Evolutionary conservation across 2,797 vertebrate genomes (phyloP).

Genomic region (Cossypha polioptera): DNA sequence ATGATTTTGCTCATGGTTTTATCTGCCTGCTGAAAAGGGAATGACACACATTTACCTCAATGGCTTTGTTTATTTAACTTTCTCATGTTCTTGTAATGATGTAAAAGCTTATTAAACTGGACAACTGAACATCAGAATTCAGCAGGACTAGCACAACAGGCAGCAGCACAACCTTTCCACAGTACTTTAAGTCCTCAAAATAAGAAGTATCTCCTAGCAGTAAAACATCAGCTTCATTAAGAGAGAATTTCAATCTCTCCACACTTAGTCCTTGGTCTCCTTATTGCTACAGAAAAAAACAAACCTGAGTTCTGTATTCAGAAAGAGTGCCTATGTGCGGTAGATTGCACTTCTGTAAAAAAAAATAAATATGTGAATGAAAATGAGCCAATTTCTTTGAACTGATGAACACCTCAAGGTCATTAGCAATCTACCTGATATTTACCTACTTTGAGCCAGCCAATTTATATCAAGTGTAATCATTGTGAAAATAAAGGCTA

Average conservation of each 20-base stretch:
- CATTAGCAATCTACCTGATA: not conserved
- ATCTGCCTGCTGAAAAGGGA: not conserved
- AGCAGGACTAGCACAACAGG: not conserved
- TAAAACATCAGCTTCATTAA: not conserved
- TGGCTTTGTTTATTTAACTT: not conserved
- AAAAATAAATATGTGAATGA: slow-evolving; percentile 35
- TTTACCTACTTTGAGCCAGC: not conserved
- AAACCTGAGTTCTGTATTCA: not conserved
- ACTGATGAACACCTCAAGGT: not conserved
- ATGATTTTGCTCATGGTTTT: not conserved
- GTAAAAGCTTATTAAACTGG: not conserved
- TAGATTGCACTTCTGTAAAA: not conserved
- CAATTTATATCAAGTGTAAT: not conserved
- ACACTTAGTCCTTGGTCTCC: not conserved
- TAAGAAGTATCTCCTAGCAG: not conserved
- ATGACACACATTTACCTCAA: not conserved
- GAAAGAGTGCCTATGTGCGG: not conserved
- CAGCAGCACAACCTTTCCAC: not conserved
- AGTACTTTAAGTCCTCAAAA: not conserved
- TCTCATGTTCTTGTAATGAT: not conserved
- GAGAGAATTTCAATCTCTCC: not conserved
- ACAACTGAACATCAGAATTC: not conserved
- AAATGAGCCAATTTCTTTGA: not conserved
- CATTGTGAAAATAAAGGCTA: not conserved
- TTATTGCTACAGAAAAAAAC: not conserved